These are phyloP conservation scores for Patella pellucida DNA, from an alignment of 2,888 invertebrate genomes.

Conservation along the genomic window DNA sequence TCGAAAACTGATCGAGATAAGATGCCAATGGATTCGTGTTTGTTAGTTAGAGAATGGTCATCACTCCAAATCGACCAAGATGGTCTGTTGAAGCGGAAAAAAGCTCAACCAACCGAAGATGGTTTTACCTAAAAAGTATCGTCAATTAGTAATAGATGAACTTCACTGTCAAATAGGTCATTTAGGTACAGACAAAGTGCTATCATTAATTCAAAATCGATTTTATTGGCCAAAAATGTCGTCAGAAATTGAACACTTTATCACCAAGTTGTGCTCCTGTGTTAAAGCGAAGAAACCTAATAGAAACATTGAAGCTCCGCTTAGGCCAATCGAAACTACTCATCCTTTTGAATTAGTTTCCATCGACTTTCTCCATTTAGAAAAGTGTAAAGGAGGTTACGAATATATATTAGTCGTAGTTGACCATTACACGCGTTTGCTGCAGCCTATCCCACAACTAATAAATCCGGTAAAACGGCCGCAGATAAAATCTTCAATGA, in stretches of 20 bases:
- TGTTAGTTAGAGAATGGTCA: conserved; percentile 22
- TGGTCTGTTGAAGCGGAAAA: conserved; percentile 10
- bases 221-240: conserved; percentile 15
- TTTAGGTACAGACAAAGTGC: not conserved
- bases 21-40: not conserved
- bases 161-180: not conserved
- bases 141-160: not conserved
- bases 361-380: conserved; percentile 22
- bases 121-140: conserved; percentile 4
- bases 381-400: conserved; percentile 20
- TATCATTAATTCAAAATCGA: not conserved
- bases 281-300: not conserved
- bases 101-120: not conserved
- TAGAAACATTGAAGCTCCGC: not conserved
- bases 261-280: not conserved
- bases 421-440: conserved; percentile 21
- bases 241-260: not conserved
- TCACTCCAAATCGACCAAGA: conserved; percentile 11
- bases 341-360: conserved; percentile 23
- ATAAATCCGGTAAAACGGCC: conserved; percentile 29
- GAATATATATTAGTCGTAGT: conserved; percentile 20
- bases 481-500: conserved; percentile 27
- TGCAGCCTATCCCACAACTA: conserved; percentile 21
- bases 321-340: conserved; percentile 13
- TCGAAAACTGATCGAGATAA: not conserved